Percentiles rank a stretch among this genome's conserved stretches.
Evolutionary conservation across 1,140 invertebrate genomes (phyloP).

Genomic region (Drosophila kohkoa): DNA sequence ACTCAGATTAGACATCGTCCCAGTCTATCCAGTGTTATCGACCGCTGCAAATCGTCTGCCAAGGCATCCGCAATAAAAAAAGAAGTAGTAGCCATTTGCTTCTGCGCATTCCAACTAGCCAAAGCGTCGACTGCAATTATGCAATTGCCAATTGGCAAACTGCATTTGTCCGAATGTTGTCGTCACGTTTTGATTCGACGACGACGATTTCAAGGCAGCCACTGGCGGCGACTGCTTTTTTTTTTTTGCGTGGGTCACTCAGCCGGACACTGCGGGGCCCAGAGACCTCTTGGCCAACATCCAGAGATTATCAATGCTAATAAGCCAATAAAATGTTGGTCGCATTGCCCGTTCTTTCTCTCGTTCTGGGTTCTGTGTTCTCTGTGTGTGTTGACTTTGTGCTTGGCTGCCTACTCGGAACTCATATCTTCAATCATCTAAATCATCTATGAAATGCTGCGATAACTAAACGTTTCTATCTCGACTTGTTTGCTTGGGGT

Average conservation of each 20-base stretch:
- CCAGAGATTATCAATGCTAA: constrained; percentile 81
- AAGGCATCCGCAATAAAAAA: constrained; percentile 75
- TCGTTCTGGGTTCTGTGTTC: not conserved
- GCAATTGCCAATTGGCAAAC: constrained; percentile 57
- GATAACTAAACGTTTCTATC: constrained; percentile 43
- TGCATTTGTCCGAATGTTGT: constrained; percentile 69
- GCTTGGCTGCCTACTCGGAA: constrained; percentile 39
- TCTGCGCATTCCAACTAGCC: constrained; percentile 65
- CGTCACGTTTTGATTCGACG: constrained; percentile 65
- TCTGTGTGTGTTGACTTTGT: not conserved
- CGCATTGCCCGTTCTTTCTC: constrained; percentile 5
- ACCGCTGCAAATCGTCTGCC: constrained; percentile 67
- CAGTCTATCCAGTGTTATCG: constrained; percentile 64
- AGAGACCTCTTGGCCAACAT: constrained; percentile 64
- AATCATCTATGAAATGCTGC: constrained; percentile 66
- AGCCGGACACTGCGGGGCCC: constrained; percentile 38
- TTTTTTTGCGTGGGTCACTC: constrained; percentile 60
- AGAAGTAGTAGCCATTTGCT: constrained; percentile 28
- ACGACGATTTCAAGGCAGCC: constrained; percentile 46
- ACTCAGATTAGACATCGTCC: constrained; percentile 47
- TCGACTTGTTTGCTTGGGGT: constrained; percentile 17
- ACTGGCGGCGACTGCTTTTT: constrained; percentile 5
- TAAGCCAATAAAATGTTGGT: constrained; percentile 72
- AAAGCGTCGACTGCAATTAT: constrained; percentile 57
- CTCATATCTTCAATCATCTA: constrained; percentile 59